Conservation (phyloP, 1,140 invertebrate genomes). For the Heliothis subflexa region DNA sequence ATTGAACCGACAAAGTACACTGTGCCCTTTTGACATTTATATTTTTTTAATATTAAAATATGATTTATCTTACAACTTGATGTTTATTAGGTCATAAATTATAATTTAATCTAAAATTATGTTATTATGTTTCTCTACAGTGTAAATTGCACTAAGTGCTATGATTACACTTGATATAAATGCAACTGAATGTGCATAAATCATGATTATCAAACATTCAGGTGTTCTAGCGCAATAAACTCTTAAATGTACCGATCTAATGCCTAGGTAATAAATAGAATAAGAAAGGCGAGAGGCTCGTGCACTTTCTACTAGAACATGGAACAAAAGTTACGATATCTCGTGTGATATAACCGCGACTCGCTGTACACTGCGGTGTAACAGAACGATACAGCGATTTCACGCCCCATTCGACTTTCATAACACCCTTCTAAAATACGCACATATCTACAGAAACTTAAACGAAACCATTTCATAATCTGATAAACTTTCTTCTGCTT, state of each 20-base stretch:
- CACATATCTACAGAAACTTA: constrained; percentile 23
- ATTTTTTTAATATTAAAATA: too few species aligned
- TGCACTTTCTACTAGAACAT: constrained; percentile 77
- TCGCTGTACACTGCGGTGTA: constrained; percentile 50
- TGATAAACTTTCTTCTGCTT: constrained; percentile 4
- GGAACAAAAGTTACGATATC: constrained; percentile 78
- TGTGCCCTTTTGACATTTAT: too few species aligned
- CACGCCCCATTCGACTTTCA: constrained; percentile 62
- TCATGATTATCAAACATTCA: constrained; percentile 8
- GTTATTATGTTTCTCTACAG: too few species aligned
- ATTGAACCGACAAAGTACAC: too few species aligned
- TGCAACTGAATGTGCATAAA: background rate
- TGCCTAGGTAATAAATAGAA: constrained; percentile 69
- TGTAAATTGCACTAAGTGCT: too few species aligned
- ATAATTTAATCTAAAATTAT: too few species aligned
- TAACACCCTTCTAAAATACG: constrained; percentile 56
- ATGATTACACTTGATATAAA: background rate
- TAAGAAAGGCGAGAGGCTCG: constrained; percentile 76
- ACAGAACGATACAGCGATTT: constrained; percentile 53
- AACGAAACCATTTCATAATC: constrained; percentile 12
- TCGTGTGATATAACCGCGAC: constrained; percentile 75
- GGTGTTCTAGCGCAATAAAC: constrained; percentile 15
- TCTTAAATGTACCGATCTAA: constrained; percentile 19
- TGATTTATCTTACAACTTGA: too few species aligned
- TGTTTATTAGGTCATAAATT: too few species aligned